Evolutionary conservation across 92 coral and sea anemone species (phyloP), one percentile per base, ranked within the genome.

Genomic region (Paramuricea clavata): DNA sequence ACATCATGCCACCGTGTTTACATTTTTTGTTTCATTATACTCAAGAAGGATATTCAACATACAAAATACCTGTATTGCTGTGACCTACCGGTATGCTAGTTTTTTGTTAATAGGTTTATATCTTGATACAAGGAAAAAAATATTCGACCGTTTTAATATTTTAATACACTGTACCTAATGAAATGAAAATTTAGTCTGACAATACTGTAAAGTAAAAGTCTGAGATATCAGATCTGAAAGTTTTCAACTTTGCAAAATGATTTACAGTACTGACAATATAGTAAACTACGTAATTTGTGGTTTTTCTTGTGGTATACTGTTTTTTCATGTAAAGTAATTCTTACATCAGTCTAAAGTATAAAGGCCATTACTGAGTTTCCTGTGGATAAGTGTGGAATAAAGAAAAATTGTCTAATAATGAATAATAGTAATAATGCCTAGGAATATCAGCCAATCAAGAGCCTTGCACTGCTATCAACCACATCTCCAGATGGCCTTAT

Each of bases 401-500:
- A 65, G 42, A 31, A 64, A 65, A 65, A 39, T 33, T 27, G 36
- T 5, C 41, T 9, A 13, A 30, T n/a, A 56, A 19, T 65, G 72
- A 65, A 65, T 65, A 65, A 31, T 65, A 26, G 21, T 60, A 30
- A 56, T n/a, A n/a, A 11, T 15, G 36, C 72, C 41, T 65, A 33
- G 72, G 21, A 65, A 65, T 65, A 65, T 65, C 1, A 19, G 11
- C 72, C 72, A 65, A 65, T 65, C 39, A 65, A 33, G 17, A n/a
- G 23, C 72, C 39, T 31, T 65, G 1, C n/a, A n/a, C 41, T 65
- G 39, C n/a, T 65, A 65, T 65, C 72, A 65, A 65, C 72, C 72
- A 65, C 72, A 65, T 27, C 39, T 13, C 72, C 72, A 65, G 72
- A 65, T 65, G 72, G 72, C 72, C 39, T 31, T 15, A 65, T 65